A percentile compares a stretch with the other conserved stretches of the same genome.
These are phyloP conservation scores for Arctocebus calabarensis DNA, from an alignment of 2,797 vertebrate genomes.

Conservation along the genomic window DNA sequence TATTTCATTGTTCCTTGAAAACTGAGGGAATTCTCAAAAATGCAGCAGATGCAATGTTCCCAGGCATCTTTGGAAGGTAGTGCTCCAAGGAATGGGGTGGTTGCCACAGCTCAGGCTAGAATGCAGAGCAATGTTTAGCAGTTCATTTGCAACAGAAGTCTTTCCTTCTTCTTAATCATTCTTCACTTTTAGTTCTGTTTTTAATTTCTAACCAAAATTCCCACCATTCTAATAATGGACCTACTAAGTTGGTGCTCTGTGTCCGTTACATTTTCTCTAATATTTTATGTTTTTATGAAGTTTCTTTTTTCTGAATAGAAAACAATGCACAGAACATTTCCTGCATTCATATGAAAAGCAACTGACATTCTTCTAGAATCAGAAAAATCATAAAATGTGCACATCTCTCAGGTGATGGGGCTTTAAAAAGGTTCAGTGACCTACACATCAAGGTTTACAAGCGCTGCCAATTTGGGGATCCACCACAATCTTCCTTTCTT, in stretches of 20 bases:
- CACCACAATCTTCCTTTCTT: not conserved
- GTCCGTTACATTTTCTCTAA: not conserved
- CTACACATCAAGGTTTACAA: not conserved
- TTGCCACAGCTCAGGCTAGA: accelerated
- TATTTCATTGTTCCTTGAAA: not conserved
- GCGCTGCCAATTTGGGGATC: not conserved
- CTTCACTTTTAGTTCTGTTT: not conserved
- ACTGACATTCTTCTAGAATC: conserved; percentile 42
- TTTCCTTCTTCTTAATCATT: not conserved
- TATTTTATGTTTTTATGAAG: conserved; percentile 14
- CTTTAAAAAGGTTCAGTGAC: not conserved
- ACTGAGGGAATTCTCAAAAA: not conserved
- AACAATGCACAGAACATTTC: conserved; percentile 1
- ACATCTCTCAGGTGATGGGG: not conserved
- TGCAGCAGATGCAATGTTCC: not conserved
- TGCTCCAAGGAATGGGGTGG: not conserved
- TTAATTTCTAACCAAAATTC: not conserved
- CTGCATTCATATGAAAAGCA: conserved; percentile 16
- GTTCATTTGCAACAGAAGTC: not conserved
- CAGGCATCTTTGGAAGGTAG: not conserved
- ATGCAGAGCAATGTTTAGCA: too few relatives aligned
- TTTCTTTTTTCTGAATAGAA: conserved; percentile 17
- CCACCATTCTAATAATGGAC: not conserved
- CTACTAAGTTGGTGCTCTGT: not conserved
- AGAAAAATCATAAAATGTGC: not conserved